phyloP scores from a whole-genome alignment of 2,113 vertebrate species.

The Triplophysa tibetana region DNA sequence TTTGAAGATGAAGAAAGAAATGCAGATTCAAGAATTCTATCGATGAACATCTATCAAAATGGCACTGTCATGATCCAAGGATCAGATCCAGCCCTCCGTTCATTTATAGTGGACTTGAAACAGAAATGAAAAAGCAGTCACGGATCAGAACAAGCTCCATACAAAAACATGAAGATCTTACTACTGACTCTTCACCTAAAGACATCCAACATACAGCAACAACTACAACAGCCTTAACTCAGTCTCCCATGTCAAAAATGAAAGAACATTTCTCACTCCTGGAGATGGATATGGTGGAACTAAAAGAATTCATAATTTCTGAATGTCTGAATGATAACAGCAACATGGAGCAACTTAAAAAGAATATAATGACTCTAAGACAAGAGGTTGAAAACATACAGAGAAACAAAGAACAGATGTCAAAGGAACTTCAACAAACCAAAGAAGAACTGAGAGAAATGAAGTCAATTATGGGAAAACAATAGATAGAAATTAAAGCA shows the following conservation, averaged over 20 bases:
- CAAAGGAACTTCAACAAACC: not conserved
- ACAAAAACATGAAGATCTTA: not conserved
- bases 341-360: no score
- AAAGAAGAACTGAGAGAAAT: not conserved
- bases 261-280: not conserved
- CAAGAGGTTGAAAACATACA: not conserved
- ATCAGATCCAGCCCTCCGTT: not conserved
- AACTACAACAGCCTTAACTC: not conserved
- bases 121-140: not conserved
- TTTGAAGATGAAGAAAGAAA: not conserved
- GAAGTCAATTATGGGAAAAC: not conserved
- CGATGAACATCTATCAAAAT: not conserved
- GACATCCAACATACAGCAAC: not conserved
- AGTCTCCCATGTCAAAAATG: not conserved
- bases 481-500: not conserved
- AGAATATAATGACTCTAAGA: no score
- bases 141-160: not conserved
- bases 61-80: not conserved
- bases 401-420: not conserved
- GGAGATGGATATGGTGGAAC: no score
- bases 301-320: no score
- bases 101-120: not conserved
- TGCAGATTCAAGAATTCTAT: not conserved
- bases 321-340: no score
- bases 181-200: not conserved